Evolutionary conservation across 2,113 vertebrate species (phyloP).

Genomic region (Pitta sordida): DNA sequence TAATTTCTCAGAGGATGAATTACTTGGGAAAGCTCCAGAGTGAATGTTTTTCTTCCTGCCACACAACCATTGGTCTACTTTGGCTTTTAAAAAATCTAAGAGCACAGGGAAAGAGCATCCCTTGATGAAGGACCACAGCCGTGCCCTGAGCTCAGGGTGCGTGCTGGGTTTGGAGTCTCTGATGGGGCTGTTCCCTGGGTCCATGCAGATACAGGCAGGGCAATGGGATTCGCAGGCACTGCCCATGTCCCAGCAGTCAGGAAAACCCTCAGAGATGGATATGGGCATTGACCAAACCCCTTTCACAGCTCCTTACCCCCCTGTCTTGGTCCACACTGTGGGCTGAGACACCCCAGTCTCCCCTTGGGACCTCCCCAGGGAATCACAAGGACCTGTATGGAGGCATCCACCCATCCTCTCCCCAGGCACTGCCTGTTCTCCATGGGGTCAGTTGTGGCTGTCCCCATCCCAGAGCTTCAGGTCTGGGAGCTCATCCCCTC

Average conservation of each 20-base stretch:
- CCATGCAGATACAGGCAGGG: background rate
- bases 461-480: background rate
- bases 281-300: accelerated
- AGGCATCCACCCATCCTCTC: accelerated
- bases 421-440: background rate
- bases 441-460: accelerated
- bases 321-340: background rate
- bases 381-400: background rate
- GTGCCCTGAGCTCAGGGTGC: accelerated
- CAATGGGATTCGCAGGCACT: background rate
- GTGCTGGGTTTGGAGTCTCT: background rate
- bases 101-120: background rate
- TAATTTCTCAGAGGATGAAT: conserved; percentile 54
- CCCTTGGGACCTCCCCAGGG: background rate
- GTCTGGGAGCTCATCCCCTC: background rate
- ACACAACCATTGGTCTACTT: background rate
- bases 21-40: background rate
- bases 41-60: background rate
- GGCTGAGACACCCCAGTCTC: background rate
- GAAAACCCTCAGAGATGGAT: background rate
- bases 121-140: accelerated
- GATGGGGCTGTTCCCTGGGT: background rate
- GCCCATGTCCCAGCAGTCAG: background rate
- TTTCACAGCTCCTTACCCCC: background rate
- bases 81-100: background rate